phyloP scores from a whole-genome alignment of 2,888 invertebrate species.

The Aleiodes leptofemur region DNA sequence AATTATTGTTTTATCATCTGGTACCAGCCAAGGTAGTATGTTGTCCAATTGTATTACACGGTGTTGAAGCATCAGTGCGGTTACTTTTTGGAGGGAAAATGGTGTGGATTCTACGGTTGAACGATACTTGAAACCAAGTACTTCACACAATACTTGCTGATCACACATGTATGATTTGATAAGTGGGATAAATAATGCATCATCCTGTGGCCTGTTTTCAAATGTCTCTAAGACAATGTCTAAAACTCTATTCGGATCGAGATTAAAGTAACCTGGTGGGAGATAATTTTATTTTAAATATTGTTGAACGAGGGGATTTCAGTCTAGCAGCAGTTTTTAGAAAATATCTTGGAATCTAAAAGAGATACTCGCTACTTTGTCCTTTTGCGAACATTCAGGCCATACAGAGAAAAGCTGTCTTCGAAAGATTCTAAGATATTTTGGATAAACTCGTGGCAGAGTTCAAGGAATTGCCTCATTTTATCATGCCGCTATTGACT shows the following conservation, averaged over 20 bases:
- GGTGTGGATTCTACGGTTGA: slow-evolving; percentile 83
- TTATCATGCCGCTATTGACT: background rate
- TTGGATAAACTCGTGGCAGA: background rate
- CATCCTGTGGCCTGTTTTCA: slow-evolving; percentile 89
- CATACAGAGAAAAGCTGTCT: too few species aligned
- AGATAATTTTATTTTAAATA: slow-evolving; percentile 34
- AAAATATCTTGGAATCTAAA: background rate
- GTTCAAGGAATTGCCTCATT: background rate
- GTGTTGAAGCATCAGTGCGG: slow-evolving; percentile 93
- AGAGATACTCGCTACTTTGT: too few species aligned
- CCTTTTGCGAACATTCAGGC: too few species aligned
- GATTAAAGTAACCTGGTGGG: slow-evolving; percentile 93
- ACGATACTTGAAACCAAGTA: slow-evolving; percentile 93
- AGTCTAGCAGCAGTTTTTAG: background rate
- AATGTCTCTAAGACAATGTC: slow-evolving; percentile 98
- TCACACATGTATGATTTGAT: slow-evolving; percentile 93
- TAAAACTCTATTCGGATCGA: slow-evolving; percentile 98
- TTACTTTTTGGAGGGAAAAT: slow-evolving; percentile 89
- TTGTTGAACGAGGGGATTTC: too few species aligned
- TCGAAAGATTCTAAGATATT: background rate
- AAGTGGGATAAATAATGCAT: slow-evolving; percentile 90
- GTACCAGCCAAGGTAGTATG: slow-evolving; percentile 94
- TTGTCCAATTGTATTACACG: slow-evolving; percentile 90
- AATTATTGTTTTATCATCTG: slow-evolving; percentile 88
- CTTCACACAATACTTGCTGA: slow-evolving; percentile 91